Percentiles rank a stretch among this genome's conserved stretches.
Evolutionary conservation across 2,797 vertebrate genomes (phyloP).

Genomic region (Spondyliosoma cantharus): DNA sequence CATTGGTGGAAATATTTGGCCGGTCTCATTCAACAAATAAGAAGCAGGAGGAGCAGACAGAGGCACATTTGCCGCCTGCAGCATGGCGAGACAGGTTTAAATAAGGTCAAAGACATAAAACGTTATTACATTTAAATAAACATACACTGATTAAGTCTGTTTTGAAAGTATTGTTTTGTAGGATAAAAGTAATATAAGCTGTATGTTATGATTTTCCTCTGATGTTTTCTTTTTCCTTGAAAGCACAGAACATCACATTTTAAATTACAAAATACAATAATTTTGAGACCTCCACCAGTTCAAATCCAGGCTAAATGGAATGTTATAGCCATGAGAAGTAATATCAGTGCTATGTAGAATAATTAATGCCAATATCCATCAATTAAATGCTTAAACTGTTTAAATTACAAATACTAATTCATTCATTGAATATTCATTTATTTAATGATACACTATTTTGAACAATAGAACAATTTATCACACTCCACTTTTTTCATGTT

Average conservation of each 20-base stretch:
- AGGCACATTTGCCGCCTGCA: slow-evolving; percentile 58
- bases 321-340: too few relatives aligned
- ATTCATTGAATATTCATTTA: neutral
- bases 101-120: neutral
- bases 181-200: neutral
- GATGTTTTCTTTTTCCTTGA: neutral
- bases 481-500: neutral
- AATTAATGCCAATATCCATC: neutral
- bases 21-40: slow-evolving; percentile 1
- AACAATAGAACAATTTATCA: neutral
- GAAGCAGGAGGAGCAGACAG: slow-evolving; percentile 2
- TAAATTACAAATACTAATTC: neutral
- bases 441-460: neutral
- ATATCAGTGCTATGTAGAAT: neutral
- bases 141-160: too few relatives aligned
- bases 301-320: neutral
- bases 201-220: neutral
- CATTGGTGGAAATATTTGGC: slow-evolving; percentile 60
- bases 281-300: neutral
- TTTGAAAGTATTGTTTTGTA: too few relatives aligned
- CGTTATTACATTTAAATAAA: neutral
- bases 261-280: neutral
- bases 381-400: neutral
- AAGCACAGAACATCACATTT: neutral
- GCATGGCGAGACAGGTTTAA: neutral